Evolutionary conservation across 1,140 invertebrate species (phyloP).

Genomic region (Calephelis virginiensis): DNA sequence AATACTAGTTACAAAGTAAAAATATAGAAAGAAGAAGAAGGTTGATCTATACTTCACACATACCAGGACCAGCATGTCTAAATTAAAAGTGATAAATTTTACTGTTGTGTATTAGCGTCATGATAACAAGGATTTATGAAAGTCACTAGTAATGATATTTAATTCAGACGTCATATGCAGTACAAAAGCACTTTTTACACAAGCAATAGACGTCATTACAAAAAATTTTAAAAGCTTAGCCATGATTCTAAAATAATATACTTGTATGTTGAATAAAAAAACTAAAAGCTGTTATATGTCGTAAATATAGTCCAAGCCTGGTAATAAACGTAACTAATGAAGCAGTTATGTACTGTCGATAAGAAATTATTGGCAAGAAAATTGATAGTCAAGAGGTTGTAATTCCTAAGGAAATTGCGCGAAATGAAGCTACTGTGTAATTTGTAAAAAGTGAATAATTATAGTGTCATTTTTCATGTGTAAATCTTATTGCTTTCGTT

Average conservation of each 20-base stretch:
- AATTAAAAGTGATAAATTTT: too few species aligned
- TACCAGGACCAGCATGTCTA: too few species aligned
- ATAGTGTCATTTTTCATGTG: background rate
- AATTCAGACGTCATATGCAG: too few species aligned
- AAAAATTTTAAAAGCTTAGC: too few species aligned
- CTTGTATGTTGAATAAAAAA: background rate
- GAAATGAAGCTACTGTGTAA: conserved; percentile 19
- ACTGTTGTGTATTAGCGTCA: too few species aligned
- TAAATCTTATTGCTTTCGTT: background rate
- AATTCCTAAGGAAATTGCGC: conserved; percentile 19
- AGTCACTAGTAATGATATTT: too few species aligned
- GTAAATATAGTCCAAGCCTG: conserved; percentile 8
- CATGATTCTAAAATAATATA: background rate
- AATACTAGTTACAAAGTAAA: too few species aligned
- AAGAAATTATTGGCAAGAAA: conserved; percentile 30
- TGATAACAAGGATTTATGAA: too few species aligned
- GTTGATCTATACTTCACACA: too few species aligned
- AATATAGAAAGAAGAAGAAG: too few species aligned
- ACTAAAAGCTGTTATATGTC: conserved; percentile 10
- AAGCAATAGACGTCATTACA: too few species aligned
- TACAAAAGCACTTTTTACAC: too few species aligned
- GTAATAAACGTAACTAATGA: conserved; percentile 32
- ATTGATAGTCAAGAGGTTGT: conserved; percentile 24
- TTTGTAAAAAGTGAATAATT: conserved; percentile 22
- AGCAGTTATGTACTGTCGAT: conserved; percentile 28